Evolutionary conservation across 2,113 vertebrate species (phyloP).

Genomic region (Anser brachyrhynchus): DNA sequence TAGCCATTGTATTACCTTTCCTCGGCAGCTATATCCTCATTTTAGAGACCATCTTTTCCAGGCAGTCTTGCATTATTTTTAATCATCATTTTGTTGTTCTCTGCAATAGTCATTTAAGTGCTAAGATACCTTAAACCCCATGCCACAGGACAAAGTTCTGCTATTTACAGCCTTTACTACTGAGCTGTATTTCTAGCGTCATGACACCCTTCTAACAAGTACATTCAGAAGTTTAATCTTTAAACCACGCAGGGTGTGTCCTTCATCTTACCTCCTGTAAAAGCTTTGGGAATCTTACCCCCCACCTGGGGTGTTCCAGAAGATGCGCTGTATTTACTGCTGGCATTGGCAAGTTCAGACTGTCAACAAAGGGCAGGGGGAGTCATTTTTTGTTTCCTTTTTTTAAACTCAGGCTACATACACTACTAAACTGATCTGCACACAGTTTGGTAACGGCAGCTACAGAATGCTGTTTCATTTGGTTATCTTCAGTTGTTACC

Average conservation of each 20-base stretch:
- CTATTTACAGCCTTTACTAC: background rate
- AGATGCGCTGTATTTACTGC: background rate
- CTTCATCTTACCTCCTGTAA: background rate
- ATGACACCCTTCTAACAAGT: background rate
- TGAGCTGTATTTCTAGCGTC: background rate
- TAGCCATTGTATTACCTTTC: background rate
- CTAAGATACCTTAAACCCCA: background rate
- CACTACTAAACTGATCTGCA: accelerated
- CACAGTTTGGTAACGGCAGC: background rate
- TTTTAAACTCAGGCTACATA: background rate
- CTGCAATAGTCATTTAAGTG: background rate
- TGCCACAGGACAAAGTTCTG: background rate
- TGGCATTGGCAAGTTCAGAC: background rate
- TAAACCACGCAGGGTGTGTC: background rate
- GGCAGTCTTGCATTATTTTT: background rate
- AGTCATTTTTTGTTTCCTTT: background rate
- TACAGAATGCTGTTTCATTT: background rate
- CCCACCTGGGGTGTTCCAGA: background rate
- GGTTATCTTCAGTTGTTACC: background rate
- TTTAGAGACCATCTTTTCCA: background rate
- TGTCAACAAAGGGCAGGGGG: background rate
- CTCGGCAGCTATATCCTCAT: background rate
- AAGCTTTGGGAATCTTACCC: background rate
- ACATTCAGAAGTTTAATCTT: background rate
- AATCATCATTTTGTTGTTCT: background rate